Base-by-base conservation (phyloP, 2,113 vertebrate genomes). In the Eonycteris spelaea region DNA sequence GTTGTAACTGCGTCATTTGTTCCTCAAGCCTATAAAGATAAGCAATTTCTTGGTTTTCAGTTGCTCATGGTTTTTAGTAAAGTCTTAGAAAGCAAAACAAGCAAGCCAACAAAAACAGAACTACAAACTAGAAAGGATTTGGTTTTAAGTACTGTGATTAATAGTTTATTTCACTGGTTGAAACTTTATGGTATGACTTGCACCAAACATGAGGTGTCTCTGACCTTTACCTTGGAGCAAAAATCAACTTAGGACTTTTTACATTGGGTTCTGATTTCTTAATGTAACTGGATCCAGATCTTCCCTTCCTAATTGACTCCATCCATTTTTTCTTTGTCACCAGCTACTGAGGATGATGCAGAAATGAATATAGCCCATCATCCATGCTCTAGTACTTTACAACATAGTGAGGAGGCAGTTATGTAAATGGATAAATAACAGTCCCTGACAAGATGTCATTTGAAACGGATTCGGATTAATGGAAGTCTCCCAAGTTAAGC, bases 111-210 rank as follows among this genome's bases (percentile, higher is more conserved):
- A 35, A 71, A 26, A 71, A 63, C 26, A 19, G 9, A 48, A 15
- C 14, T n/a, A 22, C 18, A 63, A 75, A 48, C 74, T 4, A 78
- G 70, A 73, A 90, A 96, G 26, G 0, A 26, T 91, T 87, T 87
- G 30, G 3, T 83, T 92, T 95, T 90, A 77, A 87, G 65, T 79
- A 40, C 63, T 89, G 48, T 78, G 63, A 48, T 86, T 59, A n/a
- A 24, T 48, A 93, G 65, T 70, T 57, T 84, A 86, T 94, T 90
- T 63, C 38, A 91, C 35, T 96, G 57, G 53, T 93, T 88, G 80
- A 95, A 90, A 75, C 30, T 61, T 75, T n/a, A 74, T 67, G 21
- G 14, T 84, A 7, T 74, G 7, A 16, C 51, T 92, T 93, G 28
- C 7, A 67, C 16, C 77, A 57, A 70, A 82, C 7, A 55, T 10